Evolutionary conservation across 1,140 invertebrate genomes (phyloP).

Genomic region (Neelides sp.): DNA sequence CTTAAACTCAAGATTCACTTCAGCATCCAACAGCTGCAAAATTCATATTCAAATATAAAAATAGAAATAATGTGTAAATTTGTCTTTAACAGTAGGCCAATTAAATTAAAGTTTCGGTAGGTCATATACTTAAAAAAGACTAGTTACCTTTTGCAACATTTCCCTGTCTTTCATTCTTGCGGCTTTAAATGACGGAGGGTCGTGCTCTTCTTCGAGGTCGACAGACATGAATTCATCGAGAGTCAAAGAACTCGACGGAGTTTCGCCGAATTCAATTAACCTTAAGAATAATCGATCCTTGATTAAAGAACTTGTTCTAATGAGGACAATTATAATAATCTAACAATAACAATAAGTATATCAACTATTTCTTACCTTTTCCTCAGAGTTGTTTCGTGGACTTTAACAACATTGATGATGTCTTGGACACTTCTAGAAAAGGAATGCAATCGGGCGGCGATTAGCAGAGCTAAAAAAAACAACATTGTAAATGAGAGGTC

Average conservation of each 20-base stretch:
- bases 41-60: too few relatives aligned
- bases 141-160: conserved; percentile 51
- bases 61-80: background rate
- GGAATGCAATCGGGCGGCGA: conserved; percentile 83
- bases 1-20: conserved; percentile 44
- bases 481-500: conserved; percentile 14
- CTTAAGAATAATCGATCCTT: conserved; percentile 37
- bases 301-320: background rate
- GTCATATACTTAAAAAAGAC: conserved; percentile 12
- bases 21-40: conserved; percentile 21
- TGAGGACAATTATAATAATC: background rate
- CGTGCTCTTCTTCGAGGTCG: conserved; percentile 90
- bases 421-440: conserved; percentile 77
- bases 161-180: conserved; percentile 76
- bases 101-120: conserved; percentile 21
- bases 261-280: conserved; percentile 88
- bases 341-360: background rate
- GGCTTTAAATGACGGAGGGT: conserved; percentile 86
- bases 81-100: conserved; percentile 29
- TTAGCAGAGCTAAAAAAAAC: conserved; percentile 62
- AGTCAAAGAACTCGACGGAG: conserved; percentile 76
- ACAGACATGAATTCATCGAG: conserved; percentile 95
- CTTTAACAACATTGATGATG: conserved; percentile 88
- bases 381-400: conserved; percentile 82
- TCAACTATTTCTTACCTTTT: conserved; percentile 50